Evolutionary conservation across 2,113 vertebrate species (phyloP), one percentile per base, ranked within the genome.

Genomic region (Geococcyx californianus): DNA sequence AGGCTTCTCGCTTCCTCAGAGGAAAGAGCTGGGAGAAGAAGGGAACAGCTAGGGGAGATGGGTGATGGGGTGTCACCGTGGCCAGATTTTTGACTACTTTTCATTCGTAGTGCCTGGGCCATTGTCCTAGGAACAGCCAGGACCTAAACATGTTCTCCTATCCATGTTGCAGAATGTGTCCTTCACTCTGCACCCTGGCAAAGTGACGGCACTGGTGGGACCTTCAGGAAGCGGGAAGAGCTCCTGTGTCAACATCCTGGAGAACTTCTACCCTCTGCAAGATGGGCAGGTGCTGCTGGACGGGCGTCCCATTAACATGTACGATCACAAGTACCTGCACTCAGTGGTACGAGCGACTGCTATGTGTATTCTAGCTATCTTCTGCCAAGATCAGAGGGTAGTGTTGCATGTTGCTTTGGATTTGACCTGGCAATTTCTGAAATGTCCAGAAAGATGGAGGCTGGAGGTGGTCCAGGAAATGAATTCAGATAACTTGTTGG

Each of bases 221-320:
- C 98, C 99, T 17, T 99, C 99, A 0, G 99, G 99, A 84, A 99
- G 99, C 0, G 99, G 99, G 28, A 99, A 99, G 97, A 99, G 99
- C 84, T 99, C 99, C 58, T 99, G 99, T 9, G 99, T 99, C 95
- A 98, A 98, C 96, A 98, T 99, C 84, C 95, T 99, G 97, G 99
- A 99, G 97, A 99, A 99, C 90, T 99, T 99, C 93, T 99, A 99
- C 96, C 97, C 97, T 3, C 98, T 99, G 84, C 98, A 99, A 85
- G 96, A 98, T 0, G 99, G 99, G 91, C 98, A 99, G 13, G 99
- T 99, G 86, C 97, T 99, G 74, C 98, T 99, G 97, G 99, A 99
- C 2, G 99, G 99, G 47, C 92, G 40, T 69, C 98, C 99, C 67
- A 98, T 99, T 36, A 80, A 98, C 70, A 97, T 95, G 80, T 98